Percentiles rank a stretch among this genome's conserved stretches.
Conservation (phyloP, 37 sponge, comb jelly and placozoan species). For the Dysidea cf. avara region DNA sequence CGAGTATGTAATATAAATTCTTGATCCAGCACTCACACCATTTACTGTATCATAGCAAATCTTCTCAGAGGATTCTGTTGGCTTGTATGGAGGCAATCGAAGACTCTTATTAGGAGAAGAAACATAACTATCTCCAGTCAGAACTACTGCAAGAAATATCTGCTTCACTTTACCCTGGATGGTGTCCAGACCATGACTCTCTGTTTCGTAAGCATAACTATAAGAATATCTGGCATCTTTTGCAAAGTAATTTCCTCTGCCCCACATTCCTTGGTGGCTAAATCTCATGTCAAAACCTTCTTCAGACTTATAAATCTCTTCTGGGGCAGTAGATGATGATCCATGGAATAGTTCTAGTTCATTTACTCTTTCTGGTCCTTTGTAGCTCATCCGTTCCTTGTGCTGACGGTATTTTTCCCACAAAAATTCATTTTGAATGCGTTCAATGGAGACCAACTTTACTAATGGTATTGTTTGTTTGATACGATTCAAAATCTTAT, state of each 20-base stretch:
- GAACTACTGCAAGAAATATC: no score
- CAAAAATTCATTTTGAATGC: slow-evolving; percentile 68
- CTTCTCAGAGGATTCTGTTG: not conserved
- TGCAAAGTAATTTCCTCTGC: slow-evolving; percentile 75
- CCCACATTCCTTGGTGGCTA: slow-evolving; percentile 58
- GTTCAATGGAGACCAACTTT: slow-evolving; percentile 13
- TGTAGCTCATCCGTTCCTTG: slow-evolving; percentile 25
- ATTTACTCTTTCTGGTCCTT: slow-evolving; percentile 18
- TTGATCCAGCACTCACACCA: slow-evolving; percentile 17
- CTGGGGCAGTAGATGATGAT: slow-evolving; percentile 30
- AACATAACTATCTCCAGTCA: no score
- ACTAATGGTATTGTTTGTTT: slow-evolving; percentile 8
- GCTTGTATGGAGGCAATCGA: slow-evolving; percentile 28
- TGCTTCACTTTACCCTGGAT: no score
- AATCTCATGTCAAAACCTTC: slow-evolving; percentile 74
- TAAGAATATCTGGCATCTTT: slow-evolving; percentile 60
- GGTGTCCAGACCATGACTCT: no score
- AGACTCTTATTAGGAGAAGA: not conserved
- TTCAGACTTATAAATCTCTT: slow-evolving; percentile 38
- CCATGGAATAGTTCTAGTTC: slow-evolving; percentile 71
- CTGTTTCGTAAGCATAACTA: slow-evolving; percentile 28
- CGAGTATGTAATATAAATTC: slow-evolving; percentile 40
- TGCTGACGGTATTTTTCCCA: slow-evolving; percentile 54
- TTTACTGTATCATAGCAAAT: slow-evolving; percentile 49
- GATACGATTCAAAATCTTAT: not conserved